These are phyloP conservation scores for Rhynchotus rufescens DNA, from an alignment of 2,797 vertebrate species.

Conservation along the genomic window DNA sequence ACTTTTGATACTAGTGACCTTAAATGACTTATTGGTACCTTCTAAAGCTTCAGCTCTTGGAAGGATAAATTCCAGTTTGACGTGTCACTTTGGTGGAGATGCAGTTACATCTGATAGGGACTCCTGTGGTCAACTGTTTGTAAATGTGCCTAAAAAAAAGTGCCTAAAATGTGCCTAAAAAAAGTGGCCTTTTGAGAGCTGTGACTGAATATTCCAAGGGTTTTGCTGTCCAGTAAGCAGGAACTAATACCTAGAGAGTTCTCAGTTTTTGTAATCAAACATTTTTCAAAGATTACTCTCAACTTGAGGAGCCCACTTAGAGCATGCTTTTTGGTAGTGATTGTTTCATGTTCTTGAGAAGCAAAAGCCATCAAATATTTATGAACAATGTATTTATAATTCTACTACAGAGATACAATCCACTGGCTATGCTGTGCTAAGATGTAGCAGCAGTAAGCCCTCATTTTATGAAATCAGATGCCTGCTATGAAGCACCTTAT, in stretches of 20 bases:
- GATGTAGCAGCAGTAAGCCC: neutral
- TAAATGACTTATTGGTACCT: neutral
- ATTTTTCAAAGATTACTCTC: neutral
- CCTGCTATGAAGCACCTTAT: neutral
- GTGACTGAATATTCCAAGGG: neutral
- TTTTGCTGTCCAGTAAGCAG: neutral
- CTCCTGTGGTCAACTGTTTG: neutral
- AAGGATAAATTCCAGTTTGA: neutral
- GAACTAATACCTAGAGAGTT: neutral
- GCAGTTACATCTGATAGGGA: neutral
- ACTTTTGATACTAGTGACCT: neutral
- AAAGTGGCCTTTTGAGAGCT: neutral
- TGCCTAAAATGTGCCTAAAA: neutral
- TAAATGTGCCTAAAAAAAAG: neutral
- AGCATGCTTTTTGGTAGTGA: neutral
- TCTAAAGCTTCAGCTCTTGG: neutral
- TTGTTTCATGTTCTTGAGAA: neutral
- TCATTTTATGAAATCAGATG: neutral
- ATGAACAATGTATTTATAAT: neutral
- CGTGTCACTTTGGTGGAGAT: neutral
- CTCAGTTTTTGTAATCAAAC: neutral
- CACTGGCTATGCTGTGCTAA: neutral
- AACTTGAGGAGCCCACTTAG: neutral
- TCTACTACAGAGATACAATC: neutral
- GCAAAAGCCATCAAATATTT: neutral